phyloP scores from a whole-genome alignment of 1,140 invertebrate genomes.

The Drosophila arizonae region DNA sequence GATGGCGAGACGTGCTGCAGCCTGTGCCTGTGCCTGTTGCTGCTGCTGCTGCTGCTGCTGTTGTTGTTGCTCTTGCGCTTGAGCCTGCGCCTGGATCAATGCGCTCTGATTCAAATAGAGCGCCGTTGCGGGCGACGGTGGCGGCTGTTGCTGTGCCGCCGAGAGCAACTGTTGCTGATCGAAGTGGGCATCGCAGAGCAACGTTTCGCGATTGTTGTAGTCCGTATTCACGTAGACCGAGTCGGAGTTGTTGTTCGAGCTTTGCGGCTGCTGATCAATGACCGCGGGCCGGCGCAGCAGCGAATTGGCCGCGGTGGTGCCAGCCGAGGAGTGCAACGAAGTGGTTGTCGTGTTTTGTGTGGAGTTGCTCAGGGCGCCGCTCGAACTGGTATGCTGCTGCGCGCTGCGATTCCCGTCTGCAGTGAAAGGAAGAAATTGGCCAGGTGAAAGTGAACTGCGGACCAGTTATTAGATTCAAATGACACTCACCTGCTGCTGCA shows the following conservation, averaged over 20 bases:
- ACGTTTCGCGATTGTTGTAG: conserved; percentile 71
- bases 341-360: conserved; percentile 77
- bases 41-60: conserved; percentile 3
- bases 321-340: conserved; percentile 71
- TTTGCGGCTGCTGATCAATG: conserved; percentile 67
- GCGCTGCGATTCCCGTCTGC: conserved; percentile 71
- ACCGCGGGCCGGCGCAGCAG: conserved; percentile 55
- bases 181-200: conserved; percentile 68
- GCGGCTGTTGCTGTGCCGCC: conserved; percentile 67
- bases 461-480: conserved; percentile 14
- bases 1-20: conserved; percentile 56
- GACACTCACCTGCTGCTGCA: neutral
- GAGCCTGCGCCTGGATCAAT: conserved; percentile 62
- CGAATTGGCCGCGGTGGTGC: conserved; percentile 29
- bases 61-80: conserved; percentile 28
- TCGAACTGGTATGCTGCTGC: conserved; percentile 67
- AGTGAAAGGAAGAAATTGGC: conserved; percentile 5
- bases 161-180: conserved; percentile 67
- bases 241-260: conserved; percentile 68
- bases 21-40: conserved; percentile 24
- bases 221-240: conserved; percentile 76
- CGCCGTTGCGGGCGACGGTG: conserved; percentile 68
- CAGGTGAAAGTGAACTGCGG: conserved; percentile 15
- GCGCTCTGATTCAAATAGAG: conserved; percentile 74
- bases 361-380: conserved; percentile 71